Evolutionary conservation across 64 coral and sea anemone genomes (phyloP), one percentile per base, ranked within the genome.

Genomic region (Pocillopora verrucosa): DNA sequence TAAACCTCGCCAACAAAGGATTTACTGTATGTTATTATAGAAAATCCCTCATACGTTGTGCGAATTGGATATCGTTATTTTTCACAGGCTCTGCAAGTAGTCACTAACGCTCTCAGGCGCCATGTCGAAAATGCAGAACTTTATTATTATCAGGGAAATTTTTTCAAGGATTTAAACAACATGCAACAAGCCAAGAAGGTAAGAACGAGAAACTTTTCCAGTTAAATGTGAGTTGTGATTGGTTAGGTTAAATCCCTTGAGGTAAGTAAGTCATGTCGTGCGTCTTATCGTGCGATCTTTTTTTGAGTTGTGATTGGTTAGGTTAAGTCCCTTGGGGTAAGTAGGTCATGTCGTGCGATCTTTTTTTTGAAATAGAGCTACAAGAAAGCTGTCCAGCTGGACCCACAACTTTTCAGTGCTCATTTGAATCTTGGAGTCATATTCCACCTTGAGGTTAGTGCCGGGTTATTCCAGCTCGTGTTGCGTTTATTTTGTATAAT

Each of bases 361-460:
- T 73, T 25, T 59, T 22, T 51, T 61, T 87, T 74, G 70, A 34
- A 51, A 61, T 34, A 96, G 94, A 88, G 91, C 75, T 96, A 88
- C 34, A 80, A 58, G 37, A 68, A 87, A 61, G 91, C 91, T 34
- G 65, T 90, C 9, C 72, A 76, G 38, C 51, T 87, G 65, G 91
- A 96, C n/a, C 82, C 91, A 70, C 67, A 69, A 24, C 94, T 90
- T 30, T 75, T 79, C 9, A 89, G 88, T 70, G 91, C 94, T 72
- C 91, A 93, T 74, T 93, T 96, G 88, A 93, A 96, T 79, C 94
- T 96, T 70, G 94, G 94, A 0, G 94, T 96, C 19, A 93, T 96
- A 82, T 68, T 82, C 15, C 94, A 96, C 61, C 89, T 96, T 88
- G 91, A 96, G 88, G 94, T 96, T 65, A 26, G 74, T 78, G 35